These are phyloP conservation scores for Orientallactaga sibirica DNA, from an alignment of 2,797 vertebrate genomes.

Conservation along the genomic window DNA sequence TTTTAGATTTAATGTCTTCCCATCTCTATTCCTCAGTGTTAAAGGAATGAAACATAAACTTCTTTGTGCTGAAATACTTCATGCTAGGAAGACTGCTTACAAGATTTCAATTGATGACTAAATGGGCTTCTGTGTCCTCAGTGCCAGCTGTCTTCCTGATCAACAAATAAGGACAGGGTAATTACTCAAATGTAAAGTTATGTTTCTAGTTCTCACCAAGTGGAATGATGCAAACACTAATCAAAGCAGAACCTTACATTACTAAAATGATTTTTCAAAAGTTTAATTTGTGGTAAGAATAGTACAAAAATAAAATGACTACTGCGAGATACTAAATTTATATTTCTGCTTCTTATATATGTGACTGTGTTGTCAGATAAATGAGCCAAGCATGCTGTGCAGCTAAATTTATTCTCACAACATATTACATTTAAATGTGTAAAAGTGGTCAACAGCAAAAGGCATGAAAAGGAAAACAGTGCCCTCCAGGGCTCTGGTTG, in stretches of 20 bases:
- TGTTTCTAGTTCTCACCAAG: background rate
- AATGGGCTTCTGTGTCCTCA: background rate
- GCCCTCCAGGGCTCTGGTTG: conserved; percentile 81
- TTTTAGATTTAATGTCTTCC: background rate
- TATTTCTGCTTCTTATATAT: background rate
- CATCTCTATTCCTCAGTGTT: background rate
- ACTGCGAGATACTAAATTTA: background rate
- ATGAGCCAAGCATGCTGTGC: conserved; percentile 83
- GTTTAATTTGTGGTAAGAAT: conserved; percentile 36
- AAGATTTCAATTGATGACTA: background rate
- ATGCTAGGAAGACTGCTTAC: background rate
- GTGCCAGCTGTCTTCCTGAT: background rate
- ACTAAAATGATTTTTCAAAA: conserved; percentile 50
- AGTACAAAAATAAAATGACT: conserved; percentile 62
- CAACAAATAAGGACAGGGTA: background rate
- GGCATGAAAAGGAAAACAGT: conserved; percentile 69
- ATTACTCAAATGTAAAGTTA: background rate
- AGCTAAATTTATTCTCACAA: conserved; percentile 96
- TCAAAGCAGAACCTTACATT: conserved; percentile 34
- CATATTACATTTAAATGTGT: conserved; percentile 95
- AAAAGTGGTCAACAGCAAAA: conserved; percentile 90
- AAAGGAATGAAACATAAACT: background rate
- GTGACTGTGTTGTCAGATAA: conserved; percentile 66
- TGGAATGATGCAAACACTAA: background rate
- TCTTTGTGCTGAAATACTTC: background rate